These are phyloP conservation scores for Xanthorhoe designata DNA, from an alignment of 2,888 invertebrate species.

Conservation along the genomic window DNA sequence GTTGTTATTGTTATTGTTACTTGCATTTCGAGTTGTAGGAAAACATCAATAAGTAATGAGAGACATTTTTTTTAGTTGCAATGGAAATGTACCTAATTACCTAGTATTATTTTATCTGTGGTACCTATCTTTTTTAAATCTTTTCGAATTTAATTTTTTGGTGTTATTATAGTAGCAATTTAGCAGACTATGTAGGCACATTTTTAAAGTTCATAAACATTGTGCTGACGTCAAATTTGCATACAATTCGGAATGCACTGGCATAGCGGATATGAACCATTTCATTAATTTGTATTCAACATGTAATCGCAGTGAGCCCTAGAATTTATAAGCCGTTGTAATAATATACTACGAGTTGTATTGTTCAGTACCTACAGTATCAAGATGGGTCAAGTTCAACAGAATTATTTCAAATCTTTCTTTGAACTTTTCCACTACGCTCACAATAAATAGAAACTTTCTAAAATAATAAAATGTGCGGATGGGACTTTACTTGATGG, in stretches of 20 bases:
- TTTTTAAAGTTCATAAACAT: too few species aligned
- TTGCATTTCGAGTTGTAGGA: background rate
- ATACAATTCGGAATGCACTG: background rate
- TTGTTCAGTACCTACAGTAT: background rate
- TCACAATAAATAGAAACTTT: too few species aligned
- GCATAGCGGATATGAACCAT: background rate
- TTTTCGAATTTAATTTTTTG: too few species aligned
- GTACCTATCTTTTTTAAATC: too few species aligned
- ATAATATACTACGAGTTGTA: background rate
- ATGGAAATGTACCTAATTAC: too few species aligned
- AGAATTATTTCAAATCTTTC: background rate
- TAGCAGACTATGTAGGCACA: background rate
- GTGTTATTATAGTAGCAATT: background rate
- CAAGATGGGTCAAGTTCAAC: background rate
- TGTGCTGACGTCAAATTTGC: background rate
- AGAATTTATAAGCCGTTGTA: conserved; percentile 1
- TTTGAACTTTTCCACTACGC: too few species aligned
- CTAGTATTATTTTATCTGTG: too few species aligned
- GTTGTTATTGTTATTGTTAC: background rate
- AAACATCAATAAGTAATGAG: background rate
- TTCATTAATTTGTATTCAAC: conserved; percentile 4
- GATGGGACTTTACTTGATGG: too few species aligned
- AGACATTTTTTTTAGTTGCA: background rate
- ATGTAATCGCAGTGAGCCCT: background rate
- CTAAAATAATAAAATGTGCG: too few species aligned